Evolutionary conservation across 2,888 invertebrate genomes (phyloP).

Genomic region (Fragum whitleyi): DNA sequence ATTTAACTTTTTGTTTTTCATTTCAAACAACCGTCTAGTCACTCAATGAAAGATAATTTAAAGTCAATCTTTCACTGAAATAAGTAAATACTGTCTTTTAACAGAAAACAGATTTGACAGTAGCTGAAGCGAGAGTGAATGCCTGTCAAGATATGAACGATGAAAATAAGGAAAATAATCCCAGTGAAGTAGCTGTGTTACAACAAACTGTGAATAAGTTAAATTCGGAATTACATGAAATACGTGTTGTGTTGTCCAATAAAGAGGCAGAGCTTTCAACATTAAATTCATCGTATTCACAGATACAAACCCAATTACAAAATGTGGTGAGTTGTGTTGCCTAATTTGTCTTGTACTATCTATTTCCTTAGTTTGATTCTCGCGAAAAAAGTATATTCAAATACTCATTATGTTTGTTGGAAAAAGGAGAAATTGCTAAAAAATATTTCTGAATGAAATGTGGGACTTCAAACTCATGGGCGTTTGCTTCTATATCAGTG

Average conservation of each 20-base stretch:
- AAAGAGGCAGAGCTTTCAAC: conserved; percentile 74
- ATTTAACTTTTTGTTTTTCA: too few relatives aligned
- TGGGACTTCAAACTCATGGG: too few relatives aligned
- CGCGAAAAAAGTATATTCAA: too few relatives aligned
- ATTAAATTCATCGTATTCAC: conserved; percentile 70
- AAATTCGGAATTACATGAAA: conserved; percentile 74
- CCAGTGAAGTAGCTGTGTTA: conserved; percentile 76
- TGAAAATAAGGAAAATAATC: conserved; percentile 77
- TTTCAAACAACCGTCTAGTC: too few relatives aligned
- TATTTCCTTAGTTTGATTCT: too few relatives aligned
- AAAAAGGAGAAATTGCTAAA: neutral
- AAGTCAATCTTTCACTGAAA: too few relatives aligned
- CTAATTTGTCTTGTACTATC: too few relatives aligned
- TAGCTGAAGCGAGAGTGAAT: conserved; percentile 71
- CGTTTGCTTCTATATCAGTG: too few relatives aligned
- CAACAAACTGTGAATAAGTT: conserved; percentile 76
- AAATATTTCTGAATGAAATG: too few relatives aligned
- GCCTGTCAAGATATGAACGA: conserved; percentile 65
- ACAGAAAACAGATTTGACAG: conserved; percentile 77
- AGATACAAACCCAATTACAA: conserved; percentile 70
- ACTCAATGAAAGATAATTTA: too few relatives aligned
- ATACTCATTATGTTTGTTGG: too few relatives aligned
- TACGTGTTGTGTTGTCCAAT: conserved; percentile 65
- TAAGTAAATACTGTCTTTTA: too few relatives aligned
- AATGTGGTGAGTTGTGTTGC: conserved; percentile 66